Evolutionary conservation across 2,888 invertebrate genomes (phyloP).

Genomic region (Alviniconcha strummeri): DNA sequence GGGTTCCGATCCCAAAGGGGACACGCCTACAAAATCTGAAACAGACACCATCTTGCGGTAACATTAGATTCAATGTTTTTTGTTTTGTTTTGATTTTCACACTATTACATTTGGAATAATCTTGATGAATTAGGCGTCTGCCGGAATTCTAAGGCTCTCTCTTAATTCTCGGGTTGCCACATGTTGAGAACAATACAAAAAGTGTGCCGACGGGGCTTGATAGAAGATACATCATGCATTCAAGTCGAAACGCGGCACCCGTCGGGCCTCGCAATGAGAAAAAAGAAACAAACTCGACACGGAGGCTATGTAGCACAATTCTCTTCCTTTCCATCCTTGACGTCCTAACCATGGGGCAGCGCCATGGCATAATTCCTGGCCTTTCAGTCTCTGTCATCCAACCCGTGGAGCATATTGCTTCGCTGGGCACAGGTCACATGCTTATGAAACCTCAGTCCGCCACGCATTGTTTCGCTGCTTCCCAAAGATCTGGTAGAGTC

Average conservation of each 20-base stretch:
- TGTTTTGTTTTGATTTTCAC: neutral
- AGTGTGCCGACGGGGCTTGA: neutral
- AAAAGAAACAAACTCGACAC: neutral
- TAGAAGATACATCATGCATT: neutral
- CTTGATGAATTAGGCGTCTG: neutral
- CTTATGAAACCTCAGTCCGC: neutral
- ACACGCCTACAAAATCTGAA: too few species aligned
- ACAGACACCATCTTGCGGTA: neutral
- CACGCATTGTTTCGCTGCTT: neutral
- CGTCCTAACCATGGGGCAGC: neutral
- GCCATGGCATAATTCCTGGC: neutral
- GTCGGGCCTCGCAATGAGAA: neutral
- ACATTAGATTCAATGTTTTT: neutral
- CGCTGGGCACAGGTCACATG: neutral
- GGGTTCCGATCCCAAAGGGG: too few species aligned
- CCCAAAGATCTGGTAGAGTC: neutral
- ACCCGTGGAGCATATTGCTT: neutral
- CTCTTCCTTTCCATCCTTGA: neutral
- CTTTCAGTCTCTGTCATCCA: neutral
- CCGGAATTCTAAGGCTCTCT: neutral
- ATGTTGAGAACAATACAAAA: neutral
- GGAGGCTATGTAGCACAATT: neutral
- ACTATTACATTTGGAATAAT: constrained; percentile 10
- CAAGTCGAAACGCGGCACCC: neutral
- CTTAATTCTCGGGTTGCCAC: neutral